Evolutionary conservation across 2,888 invertebrate genomes (phyloP).

Genomic region (Dicyrtomina minuta): DNA sequence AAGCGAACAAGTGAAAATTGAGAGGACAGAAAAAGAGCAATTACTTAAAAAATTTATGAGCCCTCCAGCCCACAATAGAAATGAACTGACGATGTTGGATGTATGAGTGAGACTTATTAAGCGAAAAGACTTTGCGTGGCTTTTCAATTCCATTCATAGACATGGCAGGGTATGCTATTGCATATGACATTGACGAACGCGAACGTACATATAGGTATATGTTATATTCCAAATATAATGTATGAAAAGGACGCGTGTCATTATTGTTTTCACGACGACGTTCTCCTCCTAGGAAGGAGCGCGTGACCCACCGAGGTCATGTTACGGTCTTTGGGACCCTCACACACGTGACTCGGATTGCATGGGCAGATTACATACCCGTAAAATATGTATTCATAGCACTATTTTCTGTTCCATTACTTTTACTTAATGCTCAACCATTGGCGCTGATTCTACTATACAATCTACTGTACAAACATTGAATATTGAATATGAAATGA

Average conservation of each 20-base stretch:
- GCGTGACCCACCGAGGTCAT: constrained; percentile 44
- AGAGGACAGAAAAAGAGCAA: constrained; percentile 27
- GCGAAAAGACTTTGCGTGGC: constrained; percentile 15
- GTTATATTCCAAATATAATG: no score
- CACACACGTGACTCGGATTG: constrained; percentile 34
- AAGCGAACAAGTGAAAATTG: background rate
- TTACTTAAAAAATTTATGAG: constrained; percentile 29
- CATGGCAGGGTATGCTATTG: background rate
- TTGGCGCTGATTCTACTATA: no score
- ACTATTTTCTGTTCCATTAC: no score
- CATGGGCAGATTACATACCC: no score
- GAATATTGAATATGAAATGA: no score
- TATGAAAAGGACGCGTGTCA: background rate
- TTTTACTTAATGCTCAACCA: no score
- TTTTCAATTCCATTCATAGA: constrained; percentile 27
- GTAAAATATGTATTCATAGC: no score
- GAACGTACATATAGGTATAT: no score
- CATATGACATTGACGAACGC: no score
- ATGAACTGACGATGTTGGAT: constrained; percentile 8
- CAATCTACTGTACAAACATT: no score
- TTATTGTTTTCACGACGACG: constrained; percentile 20
- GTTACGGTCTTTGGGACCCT: constrained; percentile 39
- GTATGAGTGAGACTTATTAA: no score
- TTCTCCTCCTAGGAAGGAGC: constrained; percentile 4
- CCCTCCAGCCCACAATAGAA: constrained; percentile 4